phyloP scores from a whole-genome alignment of 2,888 invertebrate species.

The Synanthedon formicaeformis region DNA sequence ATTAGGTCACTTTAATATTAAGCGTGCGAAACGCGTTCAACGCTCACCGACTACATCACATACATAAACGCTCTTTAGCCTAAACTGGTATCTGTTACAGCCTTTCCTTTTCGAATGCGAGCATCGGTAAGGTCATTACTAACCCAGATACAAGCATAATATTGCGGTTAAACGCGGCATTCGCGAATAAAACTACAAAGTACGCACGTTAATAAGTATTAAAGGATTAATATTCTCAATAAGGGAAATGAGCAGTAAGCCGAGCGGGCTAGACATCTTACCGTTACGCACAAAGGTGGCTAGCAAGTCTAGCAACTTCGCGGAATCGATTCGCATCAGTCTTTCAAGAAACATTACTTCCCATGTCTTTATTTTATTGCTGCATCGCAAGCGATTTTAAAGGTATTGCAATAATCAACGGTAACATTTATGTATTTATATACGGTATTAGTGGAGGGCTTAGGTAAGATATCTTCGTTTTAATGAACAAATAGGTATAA shows the following conservation, averaged over 20 bases:
- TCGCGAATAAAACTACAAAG: too few species aligned
- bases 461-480: too few species aligned
- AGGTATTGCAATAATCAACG: too few species aligned
- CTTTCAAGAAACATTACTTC: slow-evolving; percentile 6
- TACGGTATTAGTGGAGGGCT: too few species aligned
- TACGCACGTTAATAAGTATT: too few species aligned
- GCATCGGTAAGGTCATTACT: neutral
- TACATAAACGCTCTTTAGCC: slow-evolving; percentile 5
- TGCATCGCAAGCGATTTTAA: too few species aligned
- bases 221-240: too few species aligned
- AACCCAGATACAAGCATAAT: neutral
- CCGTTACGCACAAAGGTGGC: slow-evolving; percentile 3
- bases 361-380: too few species aligned
- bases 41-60: slow-evolving; percentile 10
- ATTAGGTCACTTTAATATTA: too few species aligned
- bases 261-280: slow-evolving; percentile 1
- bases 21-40: slow-evolving; percentile 29
- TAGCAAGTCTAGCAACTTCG: slow-evolving; percentile 23
- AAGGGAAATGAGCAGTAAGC: too few species aligned
- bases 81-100: slow-evolving; percentile 5
- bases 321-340: slow-evolving; percentile 20
- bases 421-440: too few species aligned
- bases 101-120: slow-evolving; percentile 4
- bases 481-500: too few species aligned
- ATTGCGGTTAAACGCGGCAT: slow-evolving; percentile 2